Evolutionary conservation across 2,113 vertebrate species (phyloP), one percentile per base, ranked within the genome.

Genomic region (Oreochromis aureus): DNA sequence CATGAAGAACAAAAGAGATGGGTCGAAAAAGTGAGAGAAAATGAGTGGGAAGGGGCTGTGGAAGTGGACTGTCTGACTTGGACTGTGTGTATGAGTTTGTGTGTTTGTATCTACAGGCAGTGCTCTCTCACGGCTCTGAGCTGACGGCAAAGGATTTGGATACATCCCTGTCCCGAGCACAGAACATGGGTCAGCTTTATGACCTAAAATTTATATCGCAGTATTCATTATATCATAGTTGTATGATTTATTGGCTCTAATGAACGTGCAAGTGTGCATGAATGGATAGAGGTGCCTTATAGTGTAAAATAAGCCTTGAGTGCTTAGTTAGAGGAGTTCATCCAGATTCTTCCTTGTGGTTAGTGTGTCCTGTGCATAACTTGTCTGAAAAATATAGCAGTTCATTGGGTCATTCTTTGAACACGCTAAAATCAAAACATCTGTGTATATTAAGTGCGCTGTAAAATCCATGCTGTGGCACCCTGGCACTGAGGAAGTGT

Each of bases 1-100:
- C 88, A 88, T 34, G 32, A 66, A 48, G 80, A 30, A 95, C 88
- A 94, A 93, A 94, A 89, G 83, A n/a, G 36, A 59, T 12, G 41
- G 90, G 83, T 83, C 18, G 13, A 44, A 76, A 46, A 81, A 61
- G 80, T 39, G 27, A 7, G 56, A 15, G 51, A 19, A 82, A 63
- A 79, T 54, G 44, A 83, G 85, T 86, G 66, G 39, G 89, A 90
- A 88, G 53, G 34, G 39, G 24, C 19, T 30, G 51, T 13, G 66
- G 63, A 86, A 81, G 11, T 71, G 41, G 41, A 54, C 86, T 83
- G 13, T 79, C 53, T 88, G 78, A 86, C 10, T 82, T 80, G 32
- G 46, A 24, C 12, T 79, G 27, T 71, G 53, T 66, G 59, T 41
- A 30, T 79, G 81, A 39, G 48, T 10, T 85, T 80, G 11, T 51